These are phyloP conservation scores for Sebastes matsubarae DNA, from an alignment of 2,797 vertebrate genomes.

Conservation along the genomic window DNA sequence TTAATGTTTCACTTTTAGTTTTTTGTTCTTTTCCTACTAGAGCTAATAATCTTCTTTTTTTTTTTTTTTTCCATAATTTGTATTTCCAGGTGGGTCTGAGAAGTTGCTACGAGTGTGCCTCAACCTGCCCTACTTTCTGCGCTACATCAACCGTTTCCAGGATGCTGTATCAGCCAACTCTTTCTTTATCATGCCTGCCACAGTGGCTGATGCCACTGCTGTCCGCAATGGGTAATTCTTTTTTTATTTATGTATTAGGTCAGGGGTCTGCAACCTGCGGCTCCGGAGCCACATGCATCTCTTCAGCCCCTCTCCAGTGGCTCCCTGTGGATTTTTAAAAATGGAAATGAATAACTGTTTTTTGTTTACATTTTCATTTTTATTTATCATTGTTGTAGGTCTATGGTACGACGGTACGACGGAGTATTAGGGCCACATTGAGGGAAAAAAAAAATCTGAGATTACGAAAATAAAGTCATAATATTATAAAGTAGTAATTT, in stretches of 20 bases:
- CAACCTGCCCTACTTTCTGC: slow-evolving; percentile 97
- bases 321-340: no score
- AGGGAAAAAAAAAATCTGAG: no score
- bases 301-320: no score
- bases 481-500: no score
- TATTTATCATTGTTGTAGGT: no score
- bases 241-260: background rate
- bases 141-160: slow-evolving; percentile 99
- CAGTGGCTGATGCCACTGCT: slow-evolving; percentile 96
- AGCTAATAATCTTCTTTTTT: background rate
- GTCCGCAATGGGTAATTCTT: slow-evolving; percentile 90
- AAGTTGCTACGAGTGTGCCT: slow-evolving; percentile 96
- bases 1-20: background rate
- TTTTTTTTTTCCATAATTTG: background rate
- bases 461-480: no score
- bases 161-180: slow-evolving; percentile 97
- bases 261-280: no score
- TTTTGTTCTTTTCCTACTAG: background rate
- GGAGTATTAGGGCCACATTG: no score
- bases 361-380: no score
- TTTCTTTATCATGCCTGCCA: slow-evolving; percentile 99
- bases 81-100: slow-evolving; percentile 91
- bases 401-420: no score
- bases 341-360: no score
- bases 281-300: no score